phyloP scores from a whole-genome alignment of 2,888 invertebrate species.

The Luperina nickerlii region DNA sequence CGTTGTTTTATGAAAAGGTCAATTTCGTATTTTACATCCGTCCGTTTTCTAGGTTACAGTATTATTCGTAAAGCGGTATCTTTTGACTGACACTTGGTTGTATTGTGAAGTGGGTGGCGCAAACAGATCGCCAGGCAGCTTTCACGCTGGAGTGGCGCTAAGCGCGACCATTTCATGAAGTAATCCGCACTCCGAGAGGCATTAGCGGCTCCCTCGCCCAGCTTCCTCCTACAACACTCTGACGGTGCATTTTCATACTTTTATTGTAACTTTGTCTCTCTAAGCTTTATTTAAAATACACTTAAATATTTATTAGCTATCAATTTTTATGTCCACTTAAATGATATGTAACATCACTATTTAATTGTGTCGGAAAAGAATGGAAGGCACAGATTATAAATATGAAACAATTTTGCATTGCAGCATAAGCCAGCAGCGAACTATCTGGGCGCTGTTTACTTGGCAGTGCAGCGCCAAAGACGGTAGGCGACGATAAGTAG shows the following conservation, averaged over 20 bases:
- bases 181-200: conserved; percentile 84
- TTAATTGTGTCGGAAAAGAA: neutral
- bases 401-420: conserved; percentile 53
- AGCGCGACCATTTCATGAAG: conserved; percentile 84
- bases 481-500: conserved; percentile 75
- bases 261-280: conserved; percentile 72
- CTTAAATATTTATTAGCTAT: conserved; percentile 24
- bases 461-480: conserved; percentile 64
- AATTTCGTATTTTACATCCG: conserved; percentile 30
- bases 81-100: conserved; percentile 77
- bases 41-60: conserved; percentile 26
- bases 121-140: conserved; percentile 84
- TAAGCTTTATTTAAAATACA: conserved; percentile 31
- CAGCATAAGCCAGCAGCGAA: conserved; percentile 49
- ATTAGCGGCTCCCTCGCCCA: conserved; percentile 77
- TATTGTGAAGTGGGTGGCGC: conserved; percentile 76
- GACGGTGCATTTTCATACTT: conserved; percentile 77
- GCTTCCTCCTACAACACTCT: conserved; percentile 60
- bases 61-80: conserved; percentile 59
- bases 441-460: conserved; percentile 65
- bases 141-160: conserved; percentile 82
- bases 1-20: conserved; percentile 42
- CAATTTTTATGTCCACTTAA: neutral
- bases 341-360: neutral
- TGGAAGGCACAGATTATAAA: conserved; percentile 34